A percentile compares a stretch with the other conserved stretches of the same genome.
These are phyloP conservation scores for Cerceris rybyensis DNA, from an alignment of 2,888 invertebrate species.

Conservation along the genomic window DNA sequence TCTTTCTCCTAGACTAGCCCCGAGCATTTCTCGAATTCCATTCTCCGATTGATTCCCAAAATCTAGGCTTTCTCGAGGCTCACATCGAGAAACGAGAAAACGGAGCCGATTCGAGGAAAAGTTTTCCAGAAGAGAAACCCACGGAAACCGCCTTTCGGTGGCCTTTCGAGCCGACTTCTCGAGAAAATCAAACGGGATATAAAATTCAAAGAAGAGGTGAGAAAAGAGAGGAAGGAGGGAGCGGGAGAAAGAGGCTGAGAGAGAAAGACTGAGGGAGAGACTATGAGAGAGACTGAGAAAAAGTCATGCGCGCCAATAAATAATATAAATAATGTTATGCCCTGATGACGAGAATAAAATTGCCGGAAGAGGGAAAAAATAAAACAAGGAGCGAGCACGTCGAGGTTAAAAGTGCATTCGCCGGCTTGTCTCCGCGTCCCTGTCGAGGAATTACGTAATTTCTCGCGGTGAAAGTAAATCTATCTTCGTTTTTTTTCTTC, in stretches of 20 bases:
- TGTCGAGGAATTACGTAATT: constrained; percentile 19
- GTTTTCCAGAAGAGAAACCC: constrained; percentile 11
- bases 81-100: not conserved
- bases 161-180: not conserved
- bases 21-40: constrained; percentile 27
- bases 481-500: constrained; percentile 4
- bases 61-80: not conserved
- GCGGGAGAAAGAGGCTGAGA: too few species aligned
- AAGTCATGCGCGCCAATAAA: not conserved
- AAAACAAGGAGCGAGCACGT: not conserved
- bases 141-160: not conserved
- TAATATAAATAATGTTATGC: not conserved
- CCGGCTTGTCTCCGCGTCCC: not conserved
- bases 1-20: constrained; percentile 3
- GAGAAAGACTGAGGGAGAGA: too few species aligned
- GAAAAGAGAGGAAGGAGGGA: too few species aligned
- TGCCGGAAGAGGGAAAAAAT: not conserved
- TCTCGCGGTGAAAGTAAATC: constrained; percentile 34
- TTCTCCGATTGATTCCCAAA: constrained; percentile 13
- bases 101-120: not conserved
- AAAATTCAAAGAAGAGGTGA: too few species aligned
- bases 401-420: constrained; percentile 9
- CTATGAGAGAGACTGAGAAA: too few species aligned
- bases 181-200: not conserved
- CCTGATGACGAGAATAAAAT: not conserved